Evolutionary conservation across 2,888 invertebrate species (phyloP), one percentile per base, ranked within the genome.

Genomic region (Monopis laevigella): DNA sequence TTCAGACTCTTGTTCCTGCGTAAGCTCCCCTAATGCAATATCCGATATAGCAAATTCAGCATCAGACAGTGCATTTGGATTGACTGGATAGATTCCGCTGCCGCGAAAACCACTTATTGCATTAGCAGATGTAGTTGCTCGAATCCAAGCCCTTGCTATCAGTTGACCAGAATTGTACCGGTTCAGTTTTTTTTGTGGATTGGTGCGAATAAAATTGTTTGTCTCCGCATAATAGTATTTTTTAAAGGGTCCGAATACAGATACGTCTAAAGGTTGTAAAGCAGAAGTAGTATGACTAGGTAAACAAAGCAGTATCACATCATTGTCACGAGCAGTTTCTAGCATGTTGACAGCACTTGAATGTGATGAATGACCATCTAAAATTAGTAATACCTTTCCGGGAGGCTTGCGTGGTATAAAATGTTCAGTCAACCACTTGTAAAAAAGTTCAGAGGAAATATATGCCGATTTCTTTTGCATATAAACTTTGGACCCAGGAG

Each of bases 361-460:
- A 16, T 51, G 56, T 10, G 54, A 55, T 39, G 48, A 48, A 43
- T 58, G 56, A 14, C 54, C 55, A 45, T 60, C 57, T 12, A 57
- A 26, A 26, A 55, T 44, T 2, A 57, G 42, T 12, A 55, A 29
- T 21, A 48, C 46, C 41, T 54, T 52, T 30, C 52, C 54, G 19
- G 35, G 38, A 2, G 49, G 48, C 36, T 58, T 52, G n/a, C n/a
- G n/a, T n/a, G n/a, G n/a, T n/a, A 14, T n/a, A n/a, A n/a, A n/a
- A n/a, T n/a, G n/a, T n/a, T n/a, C n/a, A n/a, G n/a, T n/a, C n/a
- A n/a, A n/a, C n/a, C n/a, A n/a, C n/a, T 45, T 50, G 45, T 48
- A 42, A 34, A 53, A 50, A 12, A 51, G 24, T 1, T 45, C 45
- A 2, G 50, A 13, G 34, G 44, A 51, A 16, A 54, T 46, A 19